These are phyloP conservation scores for Cyclopterus lumpus DNA, from an alignment of 2,797 vertebrate genomes.

Conservation along the genomic window DNA sequence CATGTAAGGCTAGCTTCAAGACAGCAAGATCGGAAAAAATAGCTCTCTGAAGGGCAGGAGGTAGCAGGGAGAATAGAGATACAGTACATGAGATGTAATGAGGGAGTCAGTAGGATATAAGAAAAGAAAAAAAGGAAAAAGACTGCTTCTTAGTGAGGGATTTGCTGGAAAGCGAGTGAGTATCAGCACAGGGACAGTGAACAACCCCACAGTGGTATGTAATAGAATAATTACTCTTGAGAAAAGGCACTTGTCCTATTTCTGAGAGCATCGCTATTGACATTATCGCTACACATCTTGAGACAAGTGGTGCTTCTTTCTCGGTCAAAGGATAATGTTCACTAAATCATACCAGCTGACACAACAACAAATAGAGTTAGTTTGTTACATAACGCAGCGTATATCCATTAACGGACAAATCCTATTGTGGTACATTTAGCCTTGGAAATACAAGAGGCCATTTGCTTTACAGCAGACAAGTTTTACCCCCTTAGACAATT, in stretches of 20 bases:
- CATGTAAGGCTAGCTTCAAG: background rate
- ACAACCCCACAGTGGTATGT: slow-evolving; percentile 14
- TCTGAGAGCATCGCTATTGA: slow-evolving; percentile 18
- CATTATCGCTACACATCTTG: slow-evolving; percentile 39
- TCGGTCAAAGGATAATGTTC: background rate
- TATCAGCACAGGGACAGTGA: slow-evolving; percentile 11
- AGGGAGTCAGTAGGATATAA: background rate
- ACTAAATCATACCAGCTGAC: slow-evolving; percentile 16
- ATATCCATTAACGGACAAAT: background rate
- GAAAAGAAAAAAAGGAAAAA: background rate
- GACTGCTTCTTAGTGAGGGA: background rate
- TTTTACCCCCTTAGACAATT: slow-evolving; percentile 52
- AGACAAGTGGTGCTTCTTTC: slow-evolving; percentile 13
- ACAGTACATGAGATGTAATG: background rate
- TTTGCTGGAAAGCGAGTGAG: slow-evolving; percentile 2
- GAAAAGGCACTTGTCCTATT: slow-evolving; percentile 31
- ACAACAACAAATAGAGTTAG: slow-evolving; percentile 1
- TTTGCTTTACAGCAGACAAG: slow-evolving; percentile 14
- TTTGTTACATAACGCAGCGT: slow-evolving; percentile 10
- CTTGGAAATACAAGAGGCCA: background rate
- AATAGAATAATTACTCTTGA: slow-evolving; percentile 27
- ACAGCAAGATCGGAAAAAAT: background rate
- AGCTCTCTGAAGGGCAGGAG: background rate
- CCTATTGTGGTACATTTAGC: slow-evolving; percentile 1
- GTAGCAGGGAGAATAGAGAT: background rate